Evolutionary conservation across 2,888 invertebrate species (phyloP), one percentile per base, ranked within the genome.

Genomic region (Drosophila fungiperda): DNA sequence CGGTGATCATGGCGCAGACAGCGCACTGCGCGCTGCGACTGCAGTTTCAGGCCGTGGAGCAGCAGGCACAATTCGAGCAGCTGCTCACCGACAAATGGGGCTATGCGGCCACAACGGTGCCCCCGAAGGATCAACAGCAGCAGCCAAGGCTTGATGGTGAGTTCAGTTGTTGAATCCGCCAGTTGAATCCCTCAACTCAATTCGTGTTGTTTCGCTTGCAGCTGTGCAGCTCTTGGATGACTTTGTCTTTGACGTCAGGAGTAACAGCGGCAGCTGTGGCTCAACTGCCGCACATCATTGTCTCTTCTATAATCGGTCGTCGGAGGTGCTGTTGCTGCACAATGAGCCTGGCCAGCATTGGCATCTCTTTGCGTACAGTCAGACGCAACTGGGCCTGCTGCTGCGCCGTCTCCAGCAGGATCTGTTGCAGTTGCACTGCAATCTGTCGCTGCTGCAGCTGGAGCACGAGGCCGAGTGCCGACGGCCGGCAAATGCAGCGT

Each of bases 1-100:
- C 93, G 5, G 81, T 90, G 23, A 80, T 91, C 8, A 79, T 90
- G 73, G 78, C 89, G 0, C 79, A 89, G 17, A 64, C 78, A 3
- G 60, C 76, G 3, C 78, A 85, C 15, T 78, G 82, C 20, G 71
- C 70, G 2, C 26, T 91, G 17, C 73, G 64, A 1, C 60, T 92
- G 8, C 63, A 75, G 23, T 89, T 83, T 17, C 20, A 53, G 8
- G 2, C 23, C 3, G 8, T 20, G 2, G 52, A 55, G 2, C 40
- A 68, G 20, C 68, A 80, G 15, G 15, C 45, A 8, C 32, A 55
- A 38, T 91, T 92, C 48, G 87, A 91, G 62, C 54, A 86, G 17
- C 74, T 84, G 40, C 65, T 92, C 6, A 32, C 62, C 3, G 57
- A 58, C 11, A 80, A 77, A 35, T 66, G 92, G 12, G 61, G 76